Conservation (phyloP, 1,140 invertebrate species). For the Cyrtorhinus lividipennis region DNA sequence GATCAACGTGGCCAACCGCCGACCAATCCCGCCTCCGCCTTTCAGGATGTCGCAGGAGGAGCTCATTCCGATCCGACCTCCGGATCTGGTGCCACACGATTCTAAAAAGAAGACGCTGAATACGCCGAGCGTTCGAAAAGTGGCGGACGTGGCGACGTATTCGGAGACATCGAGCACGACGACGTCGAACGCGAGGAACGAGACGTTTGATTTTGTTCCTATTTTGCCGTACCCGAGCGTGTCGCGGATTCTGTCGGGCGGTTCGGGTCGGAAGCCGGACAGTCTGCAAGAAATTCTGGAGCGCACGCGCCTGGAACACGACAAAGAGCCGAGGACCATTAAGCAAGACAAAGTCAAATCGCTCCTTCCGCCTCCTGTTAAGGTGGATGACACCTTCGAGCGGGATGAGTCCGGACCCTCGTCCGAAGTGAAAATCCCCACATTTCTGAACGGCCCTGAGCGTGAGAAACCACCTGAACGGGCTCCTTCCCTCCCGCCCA, state of each 20-base stretch:
- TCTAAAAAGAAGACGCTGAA: slow-evolving; percentile 53
- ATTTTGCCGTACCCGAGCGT: slow-evolving; percentile 52
- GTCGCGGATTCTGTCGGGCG: slow-evolving; percentile 57
- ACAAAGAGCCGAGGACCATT: slow-evolving; percentile 24
- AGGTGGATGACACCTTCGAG: slow-evolving; percentile 9
- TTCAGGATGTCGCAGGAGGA: slow-evolving; percentile 59
- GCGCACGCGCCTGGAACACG: slow-evolving; percentile 22
- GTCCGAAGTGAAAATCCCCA: neutral
- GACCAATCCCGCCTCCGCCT: slow-evolving; percentile 46
- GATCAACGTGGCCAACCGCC: slow-evolving; percentile 17
- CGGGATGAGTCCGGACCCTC: slow-evolving; percentile 9
- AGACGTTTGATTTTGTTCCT: slow-evolving; percentile 40
- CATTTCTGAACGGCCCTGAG: neutral
- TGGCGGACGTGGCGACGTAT: slow-evolving; percentile 24
- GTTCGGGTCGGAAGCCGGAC: slow-evolving; percentile 62
- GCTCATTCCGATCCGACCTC: slow-evolving; percentile 58
- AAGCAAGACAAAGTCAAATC: slow-evolving; percentile 25
- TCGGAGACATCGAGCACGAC: slow-evolving; percentile 26
- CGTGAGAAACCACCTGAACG: neutral
- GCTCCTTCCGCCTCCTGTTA: slow-evolving; percentile 20
- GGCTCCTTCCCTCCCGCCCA: slow-evolving; percentile 1
- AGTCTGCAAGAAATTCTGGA: slow-evolving; percentile 36
- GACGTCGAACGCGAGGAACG: slow-evolving; percentile 29
- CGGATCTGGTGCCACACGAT: slow-evolving; percentile 34
- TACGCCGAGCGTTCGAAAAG: slow-evolving; percentile 38